A percentile compares a stretch with the other conserved stretches of the same genome.
Conservation (phyloP, 2,113 vertebrate species). For the Kryptolebias marmoratus region DNA sequence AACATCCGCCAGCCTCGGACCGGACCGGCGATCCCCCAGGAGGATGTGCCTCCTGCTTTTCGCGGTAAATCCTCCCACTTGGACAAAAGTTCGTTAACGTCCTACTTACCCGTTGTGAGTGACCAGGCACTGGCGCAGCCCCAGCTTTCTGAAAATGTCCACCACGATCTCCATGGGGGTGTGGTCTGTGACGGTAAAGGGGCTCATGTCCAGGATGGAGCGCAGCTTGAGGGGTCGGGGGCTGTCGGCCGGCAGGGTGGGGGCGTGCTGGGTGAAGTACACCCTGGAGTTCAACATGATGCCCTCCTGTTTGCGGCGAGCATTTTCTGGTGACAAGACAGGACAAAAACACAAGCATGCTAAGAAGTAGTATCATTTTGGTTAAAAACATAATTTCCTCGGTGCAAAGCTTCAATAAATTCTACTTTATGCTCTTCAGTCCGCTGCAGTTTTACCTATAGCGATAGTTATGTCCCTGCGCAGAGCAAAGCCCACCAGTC, state of each 20-base stretch:
- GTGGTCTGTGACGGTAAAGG: constrained; percentile 98
- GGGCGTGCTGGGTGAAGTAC: constrained; percentile 97
- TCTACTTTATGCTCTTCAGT: too few species aligned
- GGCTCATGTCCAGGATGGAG: constrained; percentile 98
- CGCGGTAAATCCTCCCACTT: neutral
- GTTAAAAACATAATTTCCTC: neutral
- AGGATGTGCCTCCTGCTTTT: neutral
- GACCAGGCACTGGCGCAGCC: constrained; percentile 98
- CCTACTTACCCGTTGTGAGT: constrained; percentile 96
- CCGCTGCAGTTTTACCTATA: constrained; percentile 84
- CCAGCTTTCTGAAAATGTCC: constrained; percentile 98
- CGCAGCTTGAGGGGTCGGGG: constrained; percentile 95
- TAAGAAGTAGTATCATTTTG: neutral
- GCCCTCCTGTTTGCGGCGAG: constrained; percentile 96
- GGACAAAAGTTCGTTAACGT: fast-evolving
- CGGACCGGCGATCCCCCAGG: neutral
- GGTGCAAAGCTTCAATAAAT: neutral
- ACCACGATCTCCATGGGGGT: constrained; percentile 99
- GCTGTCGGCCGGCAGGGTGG: constrained; percentile 95
- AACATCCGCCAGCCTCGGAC: neutral
- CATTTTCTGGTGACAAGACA: constrained; percentile 84
- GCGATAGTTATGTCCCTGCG: constrained; percentile 98
- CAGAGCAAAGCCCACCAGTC: constrained; percentile 96
- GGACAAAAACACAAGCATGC: neutral
- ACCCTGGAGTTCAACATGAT: constrained; percentile 94